Conservation (phyloP, 1,140 invertebrate genomes). For the Leptonema lineaticorne region DNA sequence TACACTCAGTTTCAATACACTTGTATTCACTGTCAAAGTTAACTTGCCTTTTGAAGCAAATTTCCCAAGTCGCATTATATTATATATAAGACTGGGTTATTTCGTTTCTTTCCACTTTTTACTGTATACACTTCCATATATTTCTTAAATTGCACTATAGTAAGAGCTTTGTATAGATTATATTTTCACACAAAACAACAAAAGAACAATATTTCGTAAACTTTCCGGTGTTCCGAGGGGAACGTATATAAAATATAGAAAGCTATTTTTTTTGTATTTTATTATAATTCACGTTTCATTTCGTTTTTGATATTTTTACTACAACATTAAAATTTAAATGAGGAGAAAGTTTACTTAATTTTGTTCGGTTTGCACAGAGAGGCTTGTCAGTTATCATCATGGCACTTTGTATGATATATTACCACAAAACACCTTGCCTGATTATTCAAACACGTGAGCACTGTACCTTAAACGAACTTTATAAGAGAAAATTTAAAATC, state of each 20-base stretch:
- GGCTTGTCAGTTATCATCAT: constrained; percentile 32
- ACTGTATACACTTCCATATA: constrained; percentile 23
- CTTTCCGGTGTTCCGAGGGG: no score
- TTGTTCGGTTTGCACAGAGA: constrained; percentile 24
- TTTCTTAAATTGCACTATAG: constrained; percentile 38
- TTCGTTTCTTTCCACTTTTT: constrained; percentile 30
- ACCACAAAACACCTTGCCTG: constrained; percentile 37
- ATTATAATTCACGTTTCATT: background rate
- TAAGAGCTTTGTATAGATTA: constrained; percentile 38
- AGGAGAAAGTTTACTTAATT: constrained; percentile 9
- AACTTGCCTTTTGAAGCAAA: constrained; percentile 31
- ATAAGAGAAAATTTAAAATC: constrained; percentile 1
- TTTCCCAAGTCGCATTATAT: constrained; percentile 29
- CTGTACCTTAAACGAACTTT: constrained; percentile 6
- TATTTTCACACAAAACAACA: background rate
- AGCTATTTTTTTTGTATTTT: no score
- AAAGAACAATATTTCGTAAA: background rate
- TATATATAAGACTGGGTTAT: constrained; percentile 26
- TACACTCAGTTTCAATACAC: background rate
- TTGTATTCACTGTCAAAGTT: constrained; percentile 17
- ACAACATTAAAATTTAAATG: background rate
- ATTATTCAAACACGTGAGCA: constrained; percentile 28
- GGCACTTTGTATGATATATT: constrained; percentile 33
- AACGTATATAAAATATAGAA: no score
- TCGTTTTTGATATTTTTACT: background rate